A percentile compares a stretch with the other conserved stretches of the same genome.
phyloP scores from a whole-genome alignment of 2,797 vertebrate species.

The Gouania willdenowi region DNA sequence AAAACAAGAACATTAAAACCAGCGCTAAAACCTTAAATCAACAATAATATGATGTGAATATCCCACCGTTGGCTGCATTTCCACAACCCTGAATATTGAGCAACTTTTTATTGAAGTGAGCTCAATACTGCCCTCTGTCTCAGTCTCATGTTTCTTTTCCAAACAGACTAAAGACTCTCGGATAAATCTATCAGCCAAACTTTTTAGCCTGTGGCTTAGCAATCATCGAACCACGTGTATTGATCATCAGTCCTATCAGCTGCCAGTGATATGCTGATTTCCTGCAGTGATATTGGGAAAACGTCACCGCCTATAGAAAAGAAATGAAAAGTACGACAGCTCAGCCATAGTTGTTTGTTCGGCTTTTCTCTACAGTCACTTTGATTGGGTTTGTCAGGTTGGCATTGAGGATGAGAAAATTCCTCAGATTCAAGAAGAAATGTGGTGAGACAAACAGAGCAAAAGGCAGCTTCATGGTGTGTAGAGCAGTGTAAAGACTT shows the following conservation, averaged over 20 bases:
- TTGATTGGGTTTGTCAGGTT: constrained; percentile 48
- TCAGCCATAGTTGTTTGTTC: constrained; percentile 16
- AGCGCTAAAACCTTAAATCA: too few species aligned
- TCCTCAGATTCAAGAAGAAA: constrained; percentile 22
- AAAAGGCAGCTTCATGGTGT: constrained; percentile 15
- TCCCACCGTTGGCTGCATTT: too few species aligned
- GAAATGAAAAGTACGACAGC: background rate
- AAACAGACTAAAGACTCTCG: constrained; percentile 23
- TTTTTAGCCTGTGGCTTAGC: constrained; percentile 36
- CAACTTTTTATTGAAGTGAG: too few species aligned
- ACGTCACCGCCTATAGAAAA: constrained; percentile 1
- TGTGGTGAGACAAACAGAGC: constrained; percentile 22
- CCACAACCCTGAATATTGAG: too few species aligned
- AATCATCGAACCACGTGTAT: constrained; percentile 47
- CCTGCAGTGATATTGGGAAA: constrained; percentile 13
- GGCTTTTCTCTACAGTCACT: constrained; percentile 17
- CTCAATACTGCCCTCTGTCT: too few species aligned
- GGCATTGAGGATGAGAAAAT: constrained; percentile 34
- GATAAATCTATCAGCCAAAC: constrained; percentile 27
- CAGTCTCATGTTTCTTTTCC: constrained; percentile 11
- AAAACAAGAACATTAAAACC: too few species aligned
- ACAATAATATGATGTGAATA: too few species aligned
- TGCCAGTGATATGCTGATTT: constrained; percentile 38
- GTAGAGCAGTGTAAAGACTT: constrained; percentile 10
- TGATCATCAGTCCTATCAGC: constrained; percentile 41